Percentiles rank a stretch among this genome's conserved stretches.
These are phyloP conservation scores for Protonibea diacanthus DNA, from an alignment of 2,797 vertebrate genomes.

Conservation along the genomic window DNA sequence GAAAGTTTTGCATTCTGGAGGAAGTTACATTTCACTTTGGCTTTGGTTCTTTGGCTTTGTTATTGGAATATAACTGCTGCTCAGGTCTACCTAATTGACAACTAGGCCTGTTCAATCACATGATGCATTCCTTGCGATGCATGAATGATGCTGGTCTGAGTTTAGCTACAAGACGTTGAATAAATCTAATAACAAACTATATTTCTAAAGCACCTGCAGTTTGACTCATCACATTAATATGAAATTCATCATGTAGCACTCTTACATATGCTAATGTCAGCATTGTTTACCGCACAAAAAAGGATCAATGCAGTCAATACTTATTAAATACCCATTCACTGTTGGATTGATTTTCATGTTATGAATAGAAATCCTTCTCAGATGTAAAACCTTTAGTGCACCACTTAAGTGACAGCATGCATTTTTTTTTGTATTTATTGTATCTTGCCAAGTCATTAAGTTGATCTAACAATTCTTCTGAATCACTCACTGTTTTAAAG, in stretches of 20 bases:
- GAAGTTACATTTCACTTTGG: conserved; percentile 41
- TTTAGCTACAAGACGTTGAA: not conserved
- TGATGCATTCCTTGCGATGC: conserved; percentile 21
- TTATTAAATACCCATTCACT: conserved; percentile 24
- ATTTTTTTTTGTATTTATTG: not conserved
- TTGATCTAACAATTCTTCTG: conserved; percentile 1
- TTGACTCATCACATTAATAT: conserved; percentile 13
- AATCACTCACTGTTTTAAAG: conserved; percentile 27
- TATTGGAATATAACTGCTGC: conserved; percentile 40
- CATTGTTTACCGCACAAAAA: conserved; percentile 12
- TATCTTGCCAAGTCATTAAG: not conserved
- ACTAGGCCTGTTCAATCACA: conserved; percentile 30
- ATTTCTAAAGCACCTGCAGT: conserved; percentile 19
- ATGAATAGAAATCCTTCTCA: not conserved
- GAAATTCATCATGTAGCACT: not conserved
- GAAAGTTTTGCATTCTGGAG: conserved; percentile 24
- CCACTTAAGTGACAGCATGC: not conserved
- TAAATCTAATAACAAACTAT: conserved; percentile 2
- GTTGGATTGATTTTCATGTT: conserved; percentile 2
- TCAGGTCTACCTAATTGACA: conserved; percentile 30
- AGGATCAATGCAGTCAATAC: conserved; percentile 7
- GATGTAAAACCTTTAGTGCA: not conserved
- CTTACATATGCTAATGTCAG: conserved; percentile 9
- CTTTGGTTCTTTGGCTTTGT: conserved; percentile 37
- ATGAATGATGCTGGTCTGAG: not conserved